Conservation (phyloP, 2,113 vertebrate species). For the Lepidothrix coronata region DNA sequence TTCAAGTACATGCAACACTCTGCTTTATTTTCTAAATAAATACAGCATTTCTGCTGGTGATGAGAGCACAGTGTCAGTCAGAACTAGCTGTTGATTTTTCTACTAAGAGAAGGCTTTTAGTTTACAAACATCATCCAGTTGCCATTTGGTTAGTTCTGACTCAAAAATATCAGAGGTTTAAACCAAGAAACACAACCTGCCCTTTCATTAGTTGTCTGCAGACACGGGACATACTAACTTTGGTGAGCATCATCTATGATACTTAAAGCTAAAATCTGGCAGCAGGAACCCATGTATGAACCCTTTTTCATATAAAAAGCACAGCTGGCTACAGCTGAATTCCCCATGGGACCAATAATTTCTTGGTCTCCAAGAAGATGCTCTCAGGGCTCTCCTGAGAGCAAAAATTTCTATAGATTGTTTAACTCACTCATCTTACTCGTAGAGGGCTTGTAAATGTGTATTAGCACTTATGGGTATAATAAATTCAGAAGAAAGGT, state of each 20-base stretch:
- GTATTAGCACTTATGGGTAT: not conserved
- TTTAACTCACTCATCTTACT: not conserved
- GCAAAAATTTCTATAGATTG: not conserved
- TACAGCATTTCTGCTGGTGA: not conserved
- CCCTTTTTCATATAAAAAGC: not conserved
- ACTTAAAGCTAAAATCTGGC: not conserved
- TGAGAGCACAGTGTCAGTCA: not conserved
- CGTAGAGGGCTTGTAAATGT: not conserved
- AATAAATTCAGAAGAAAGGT: conserved; percentile 15
- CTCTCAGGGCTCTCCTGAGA: not conserved
- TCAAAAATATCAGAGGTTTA: not conserved
- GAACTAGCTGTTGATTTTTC: not conserved
- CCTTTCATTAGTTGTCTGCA: not conserved
- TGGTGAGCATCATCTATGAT: not conserved
- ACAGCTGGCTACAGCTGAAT: not conserved
- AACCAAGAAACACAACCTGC: not conserved
- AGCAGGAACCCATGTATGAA: fast-evolving
- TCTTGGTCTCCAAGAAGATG: not conserved
- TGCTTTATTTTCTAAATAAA: conserved; percentile 7
- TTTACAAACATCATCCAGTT: not conserved
- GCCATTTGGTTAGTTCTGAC: not conserved
- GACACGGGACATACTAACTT: not conserved
- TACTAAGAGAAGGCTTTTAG: not conserved
- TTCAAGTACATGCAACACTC: not conserved
- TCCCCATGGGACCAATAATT: not conserved